These are phyloP conservation scores for Anticlea derivata DNA, from an alignment of 2,888 invertebrate species.

Conservation along the genomic window DNA sequence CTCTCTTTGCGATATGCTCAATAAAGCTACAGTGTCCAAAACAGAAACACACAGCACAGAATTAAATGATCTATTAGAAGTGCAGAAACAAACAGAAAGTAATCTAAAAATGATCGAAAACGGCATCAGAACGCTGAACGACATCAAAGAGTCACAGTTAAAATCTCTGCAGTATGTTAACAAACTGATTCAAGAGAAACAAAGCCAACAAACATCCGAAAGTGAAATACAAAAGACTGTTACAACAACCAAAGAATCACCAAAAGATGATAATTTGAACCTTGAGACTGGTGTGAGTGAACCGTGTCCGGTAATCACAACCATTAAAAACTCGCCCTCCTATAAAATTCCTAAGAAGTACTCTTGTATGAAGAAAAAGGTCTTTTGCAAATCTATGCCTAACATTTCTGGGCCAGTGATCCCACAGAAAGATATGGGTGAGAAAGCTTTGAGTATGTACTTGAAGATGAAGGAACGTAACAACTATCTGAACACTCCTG, in stretches of 20 bases:
- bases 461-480: slow-evolving; percentile 71
- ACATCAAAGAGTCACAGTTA: slow-evolving; percentile 57
- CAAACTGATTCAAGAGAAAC: slow-evolving; percentile 56
- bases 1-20: slow-evolving; percentile 66
- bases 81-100: slow-evolving; percentile 54
- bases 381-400: slow-evolving; percentile 64
- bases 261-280: slow-evolving; percentile 33
- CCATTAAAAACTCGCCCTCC: slow-evolving; percentile 57
- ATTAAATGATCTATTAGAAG: slow-evolving; percentile 54
- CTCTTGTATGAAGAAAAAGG: slow-evolving; percentile 59
- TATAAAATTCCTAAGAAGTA: slow-evolving; percentile 72
- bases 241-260: slow-evolving; percentile 35
- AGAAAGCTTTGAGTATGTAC: slow-evolving; percentile 63
- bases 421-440: slow-evolving; percentile 53
- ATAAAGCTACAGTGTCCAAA: slow-evolving; percentile 59
- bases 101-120: slow-evolving; percentile 60
- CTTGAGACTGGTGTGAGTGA: slow-evolving; percentile 39
- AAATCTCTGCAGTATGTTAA: slow-evolving; percentile 56
- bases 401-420: slow-evolving; percentile 51
- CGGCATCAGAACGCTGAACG: slow-evolving; percentile 50
- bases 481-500: slow-evolving; percentile 68
- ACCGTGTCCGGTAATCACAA: slow-evolving; percentile 57
- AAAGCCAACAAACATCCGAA: slow-evolving; percentile 31
- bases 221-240: slow-evolving; percentile 42
- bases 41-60: slow-evolving; percentile 48